phyloP scores from a whole-genome alignment of 2,888 invertebrate genomes.

The Adela reaumurella region DNA sequence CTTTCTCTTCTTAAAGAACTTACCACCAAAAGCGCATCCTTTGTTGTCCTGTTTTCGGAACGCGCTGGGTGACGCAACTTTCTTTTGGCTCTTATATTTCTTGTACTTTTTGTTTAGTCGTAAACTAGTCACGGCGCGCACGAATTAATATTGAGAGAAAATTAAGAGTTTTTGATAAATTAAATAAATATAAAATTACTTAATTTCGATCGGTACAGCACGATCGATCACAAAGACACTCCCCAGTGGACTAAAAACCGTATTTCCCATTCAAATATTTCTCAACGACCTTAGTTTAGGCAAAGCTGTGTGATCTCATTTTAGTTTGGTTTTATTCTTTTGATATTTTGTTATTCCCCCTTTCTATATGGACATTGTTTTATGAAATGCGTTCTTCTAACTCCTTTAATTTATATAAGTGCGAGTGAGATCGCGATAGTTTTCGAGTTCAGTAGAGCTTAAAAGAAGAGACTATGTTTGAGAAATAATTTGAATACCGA shows the following conservation, averaged over 20 bases:
- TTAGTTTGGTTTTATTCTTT: conserved; percentile 44
- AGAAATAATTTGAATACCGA: conserved; percentile 55
- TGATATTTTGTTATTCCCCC: conserved; percentile 45
- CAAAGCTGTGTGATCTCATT: conserved; percentile 54
- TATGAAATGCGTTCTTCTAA: conserved; percentile 37
- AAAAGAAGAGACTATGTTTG: conserved; percentile 45
- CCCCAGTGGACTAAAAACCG: conserved; percentile 54
- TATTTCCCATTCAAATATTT: conserved; percentile 51
- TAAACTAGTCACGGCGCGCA: too few species aligned
- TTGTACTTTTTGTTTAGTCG: too few species aligned
- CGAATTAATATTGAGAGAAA: too few species aligned
- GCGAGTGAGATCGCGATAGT: conserved; percentile 46
- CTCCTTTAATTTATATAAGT: conserved; percentile 32
- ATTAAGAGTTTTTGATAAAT: too few species aligned
- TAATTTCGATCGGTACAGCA: conserved; percentile 24
- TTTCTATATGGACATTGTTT: conserved; percentile 21
- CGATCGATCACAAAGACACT: conserved; percentile 40
- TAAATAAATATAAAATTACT: too few species aligned
- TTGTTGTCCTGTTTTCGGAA: not conserved
- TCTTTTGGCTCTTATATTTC: not conserved
- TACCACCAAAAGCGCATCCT: not conserved
- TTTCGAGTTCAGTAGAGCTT: conserved; percentile 23
- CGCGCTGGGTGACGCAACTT: not conserved
- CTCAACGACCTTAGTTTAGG: conserved; percentile 55
- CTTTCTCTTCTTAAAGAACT: not conserved